These are phyloP conservation scores for Cassiopea andromeda DNA, from an alignment of 30 jellyfish, hydroid and myxozoan genomes.

Conservation along the genomic window DNA sequence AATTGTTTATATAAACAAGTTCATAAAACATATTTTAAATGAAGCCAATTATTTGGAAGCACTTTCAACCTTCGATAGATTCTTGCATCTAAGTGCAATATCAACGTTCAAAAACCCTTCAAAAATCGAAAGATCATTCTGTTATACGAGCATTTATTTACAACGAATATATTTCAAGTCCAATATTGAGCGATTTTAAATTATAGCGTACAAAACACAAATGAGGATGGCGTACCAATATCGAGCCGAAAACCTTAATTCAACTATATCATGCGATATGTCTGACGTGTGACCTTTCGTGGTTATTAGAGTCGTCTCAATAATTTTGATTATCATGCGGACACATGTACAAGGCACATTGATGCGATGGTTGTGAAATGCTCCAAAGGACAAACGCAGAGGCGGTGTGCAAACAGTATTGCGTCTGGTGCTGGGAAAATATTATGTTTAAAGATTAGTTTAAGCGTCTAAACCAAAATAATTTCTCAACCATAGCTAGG, in stretches of 20 bases:
- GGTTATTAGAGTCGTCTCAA: neutral
- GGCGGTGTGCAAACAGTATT: neutral
- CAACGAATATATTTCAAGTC: neutral
- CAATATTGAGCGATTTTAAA: neutral
- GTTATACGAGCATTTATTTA: too few relatives aligned
- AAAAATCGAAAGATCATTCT: too few relatives aligned
- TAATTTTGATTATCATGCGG: neutral
- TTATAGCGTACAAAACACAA: neutral
- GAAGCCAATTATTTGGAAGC: too few relatives aligned
- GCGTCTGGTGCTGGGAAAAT: too few relatives aligned
- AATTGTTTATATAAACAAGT: too few relatives aligned
- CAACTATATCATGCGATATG: neutral
- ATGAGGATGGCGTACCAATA: neutral
- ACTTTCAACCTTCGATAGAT: too few relatives aligned
- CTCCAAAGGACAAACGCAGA: neutral
- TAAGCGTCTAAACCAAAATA: too few relatives aligned
- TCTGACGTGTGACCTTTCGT: neutral
- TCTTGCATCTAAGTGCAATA: too few relatives aligned
- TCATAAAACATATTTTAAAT: too few relatives aligned
- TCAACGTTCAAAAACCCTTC: too few relatives aligned
- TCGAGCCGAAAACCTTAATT: neutral
- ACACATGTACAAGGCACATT: neutral
- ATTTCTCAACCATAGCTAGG: too few relatives aligned
- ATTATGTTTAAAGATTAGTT: too few relatives aligned
- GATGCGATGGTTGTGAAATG: neutral